Base-by-base conservation (phyloP, 2,888 invertebrate genomes). In the Dasysyrphus albostriatus region DNA sequence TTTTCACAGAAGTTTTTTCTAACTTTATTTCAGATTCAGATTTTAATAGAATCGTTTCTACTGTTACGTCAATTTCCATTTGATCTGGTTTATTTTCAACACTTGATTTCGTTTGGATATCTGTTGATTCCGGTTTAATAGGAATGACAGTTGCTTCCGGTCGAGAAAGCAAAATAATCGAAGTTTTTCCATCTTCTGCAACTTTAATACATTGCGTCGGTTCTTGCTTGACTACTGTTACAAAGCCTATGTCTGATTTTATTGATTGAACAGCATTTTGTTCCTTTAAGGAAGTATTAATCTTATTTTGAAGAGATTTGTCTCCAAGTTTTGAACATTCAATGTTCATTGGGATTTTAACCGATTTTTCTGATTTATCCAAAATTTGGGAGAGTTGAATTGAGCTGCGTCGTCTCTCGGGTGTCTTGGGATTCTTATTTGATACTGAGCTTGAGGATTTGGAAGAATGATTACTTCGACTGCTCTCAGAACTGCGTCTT, bases 401-500 rank as follows among this genome's bases (percentile, higher is more conserved):
- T 56, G 75, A 61, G 47, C 76, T 76, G 29, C 42, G 80, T 49
- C 54, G 74, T 16, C 58, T 73, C n/a, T 54, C 75, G 14, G 37
- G 58, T 16, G 47, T 72, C 29, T 54, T 75, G 29, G n/a, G 29
- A 69, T 49, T 88, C 7, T 54, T 85, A 84, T 82, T 88, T 78
- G 51, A 79, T 82, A 63, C 29, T 74, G 70, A 88, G 75, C 75
- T 89, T 88, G 56, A 88, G 51, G 59, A 79, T 59, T 87, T 88
- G 58, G 89, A 91, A 65, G 89, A 89, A 63, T 90, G 90, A 78
- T 91, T 91, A 78, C 90, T 89, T 24, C 91, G 90, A 77, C 91
- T 92, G 83, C 92, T 91, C 14, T 92, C 92, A 0, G 92, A 92
- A 80, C 92, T 91, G 37, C 91, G 90, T 5, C 91, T 90, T 39